Conservation (phyloP, 2,113 vertebrate genomes). For the Manacus vitellinus region DNA sequence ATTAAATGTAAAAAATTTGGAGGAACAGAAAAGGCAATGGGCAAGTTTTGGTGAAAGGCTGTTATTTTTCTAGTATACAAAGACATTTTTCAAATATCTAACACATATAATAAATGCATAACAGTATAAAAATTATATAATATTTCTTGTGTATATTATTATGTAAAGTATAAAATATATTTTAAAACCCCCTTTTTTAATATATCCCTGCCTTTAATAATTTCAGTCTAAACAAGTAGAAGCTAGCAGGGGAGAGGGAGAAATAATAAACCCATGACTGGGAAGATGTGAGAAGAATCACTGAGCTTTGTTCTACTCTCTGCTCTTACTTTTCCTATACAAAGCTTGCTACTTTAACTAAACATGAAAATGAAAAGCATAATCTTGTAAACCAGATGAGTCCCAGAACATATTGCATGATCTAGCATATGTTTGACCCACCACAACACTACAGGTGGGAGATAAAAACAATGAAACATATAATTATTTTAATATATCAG, state of each 20-base stretch:
- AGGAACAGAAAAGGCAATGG: background rate
- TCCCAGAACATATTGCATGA: background rate
- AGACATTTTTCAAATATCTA: background rate
- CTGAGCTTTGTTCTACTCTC: background rate
- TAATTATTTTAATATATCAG: background rate
- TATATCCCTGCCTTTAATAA: background rate
- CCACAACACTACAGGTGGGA: background rate
- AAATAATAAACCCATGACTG: background rate
- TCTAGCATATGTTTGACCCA: background rate
- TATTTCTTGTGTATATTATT: background rate
- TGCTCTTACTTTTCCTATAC: background rate
- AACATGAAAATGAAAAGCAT: background rate
- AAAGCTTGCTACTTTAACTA: background rate
- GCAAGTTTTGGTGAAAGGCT: background rate
- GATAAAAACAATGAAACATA: background rate
- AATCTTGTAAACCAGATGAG: background rate
- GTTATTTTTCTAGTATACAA: background rate
- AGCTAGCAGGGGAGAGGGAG: background rate
- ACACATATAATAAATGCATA: background rate
- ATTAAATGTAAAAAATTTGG: background rate
- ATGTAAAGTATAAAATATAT: background rate
- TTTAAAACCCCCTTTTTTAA: background rate
- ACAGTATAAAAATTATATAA: background rate
- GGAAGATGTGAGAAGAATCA: background rate
- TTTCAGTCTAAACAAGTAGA: background rate